phyloP scores from a whole-genome alignment of 1,140 invertebrate genomes.

The Polypedilum pembai region DNA sequence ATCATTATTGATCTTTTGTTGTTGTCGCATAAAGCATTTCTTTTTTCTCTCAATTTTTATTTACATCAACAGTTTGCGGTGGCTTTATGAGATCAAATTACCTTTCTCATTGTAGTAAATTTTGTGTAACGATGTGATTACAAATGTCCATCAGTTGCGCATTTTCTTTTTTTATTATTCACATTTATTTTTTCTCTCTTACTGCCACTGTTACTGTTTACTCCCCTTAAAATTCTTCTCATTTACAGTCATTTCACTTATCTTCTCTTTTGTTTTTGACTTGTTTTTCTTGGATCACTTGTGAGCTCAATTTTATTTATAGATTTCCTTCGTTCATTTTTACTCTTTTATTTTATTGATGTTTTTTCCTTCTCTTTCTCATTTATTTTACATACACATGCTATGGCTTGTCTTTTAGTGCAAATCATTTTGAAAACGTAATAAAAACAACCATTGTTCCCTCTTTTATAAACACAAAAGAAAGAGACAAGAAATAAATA shows the following conservation, averaged over 20 bases:
- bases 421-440: neutral
- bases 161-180: too few species aligned
- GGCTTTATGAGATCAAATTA: neutral
- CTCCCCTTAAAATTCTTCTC: too few species aligned
- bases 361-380: neutral
- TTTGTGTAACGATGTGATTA: too few species aligned
- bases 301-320: neutral
- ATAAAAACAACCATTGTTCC: neutral
- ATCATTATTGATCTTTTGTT: neutral
- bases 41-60: neutral
- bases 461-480: neutral
- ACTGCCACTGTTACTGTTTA: too few species aligned
- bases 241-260: neutral
- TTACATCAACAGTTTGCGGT: neutral
- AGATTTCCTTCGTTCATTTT: neutral
- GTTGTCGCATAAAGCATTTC: neutral
- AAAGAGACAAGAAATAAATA: too few species aligned
- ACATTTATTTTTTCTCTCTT: too few species aligned
- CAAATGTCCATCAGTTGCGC: too few species aligned
- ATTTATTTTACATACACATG: neutral
- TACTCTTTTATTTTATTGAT: neutral
- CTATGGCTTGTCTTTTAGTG: neutral
- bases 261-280: neutral
- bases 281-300: neutral
- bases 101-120: neutral